Conservation (phyloP, 2,888 invertebrate species). For the Ichneumoninae sp. region DNA sequence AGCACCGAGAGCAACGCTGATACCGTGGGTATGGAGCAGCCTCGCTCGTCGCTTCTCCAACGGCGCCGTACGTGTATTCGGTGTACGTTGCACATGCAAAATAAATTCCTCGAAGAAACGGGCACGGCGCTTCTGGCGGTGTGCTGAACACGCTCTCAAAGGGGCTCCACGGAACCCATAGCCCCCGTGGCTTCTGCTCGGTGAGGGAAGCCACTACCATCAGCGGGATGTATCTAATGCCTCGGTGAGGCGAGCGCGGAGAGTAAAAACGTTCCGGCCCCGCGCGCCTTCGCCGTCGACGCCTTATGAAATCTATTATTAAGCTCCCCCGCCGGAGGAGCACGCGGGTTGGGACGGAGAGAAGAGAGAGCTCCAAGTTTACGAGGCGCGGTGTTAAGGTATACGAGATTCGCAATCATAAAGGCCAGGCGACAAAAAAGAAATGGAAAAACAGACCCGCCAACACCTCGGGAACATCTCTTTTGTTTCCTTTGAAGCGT, state of each 20-base stretch:
- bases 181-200: slow-evolving; percentile 50
- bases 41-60: slow-evolving; percentile 23
- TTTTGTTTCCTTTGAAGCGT: slow-evolving; percentile 58
- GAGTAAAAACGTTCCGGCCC: slow-evolving; percentile 58
- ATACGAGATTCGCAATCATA: slow-evolving; percentile 77
- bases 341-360: slow-evolving; percentile 43
- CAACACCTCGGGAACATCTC: background rate
- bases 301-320: slow-evolving; percentile 75
- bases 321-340: slow-evolving; percentile 68
- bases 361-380: slow-evolving; percentile 69
- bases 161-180: slow-evolving; percentile 19
- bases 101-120: slow-evolving; percentile 71
- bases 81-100: slow-evolving; percentile 70
- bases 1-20: slow-evolving; percentile 50
- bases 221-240: slow-evolving; percentile 51
- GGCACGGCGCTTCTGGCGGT: slow-evolving; percentile 60
- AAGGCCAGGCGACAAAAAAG: slow-evolving; percentile 68
- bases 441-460: slow-evolving; percentile 8
- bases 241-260: slow-evolving; percentile 18
- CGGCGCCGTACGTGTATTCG: slow-evolving; percentile 39
- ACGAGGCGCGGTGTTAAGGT: slow-evolving; percentile 74
- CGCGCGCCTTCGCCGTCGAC: slow-evolving; percentile 66
- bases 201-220: slow-evolving; percentile 48
- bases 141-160: slow-evolving; percentile 62
- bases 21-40: slow-evolving; percentile 32